These are phyloP conservation scores for Erebia epiphron DNA, from an alignment of 2,888 invertebrate genomes.

Conservation along the genomic window DNA sequence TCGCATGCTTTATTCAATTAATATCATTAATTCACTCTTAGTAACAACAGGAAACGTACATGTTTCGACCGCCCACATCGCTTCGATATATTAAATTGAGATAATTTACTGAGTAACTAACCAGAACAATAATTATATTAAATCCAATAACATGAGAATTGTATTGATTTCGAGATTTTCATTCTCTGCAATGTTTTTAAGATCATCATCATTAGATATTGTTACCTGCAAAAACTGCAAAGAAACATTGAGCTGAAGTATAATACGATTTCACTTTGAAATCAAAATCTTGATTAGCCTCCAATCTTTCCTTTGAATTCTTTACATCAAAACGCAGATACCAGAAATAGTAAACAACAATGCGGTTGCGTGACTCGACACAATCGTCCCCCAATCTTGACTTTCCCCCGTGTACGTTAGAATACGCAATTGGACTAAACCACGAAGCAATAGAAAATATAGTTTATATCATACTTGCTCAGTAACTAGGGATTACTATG, in stretches of 20 bases:
- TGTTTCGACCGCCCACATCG: not conserved
- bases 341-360: slow-evolving; percentile 14
- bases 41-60: not conserved
- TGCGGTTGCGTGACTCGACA: slow-evolving; percentile 20
- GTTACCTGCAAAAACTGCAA: not conserved
- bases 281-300: slow-evolving; percentile 10
- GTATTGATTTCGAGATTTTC: not conserved
- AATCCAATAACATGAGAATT: not conserved
- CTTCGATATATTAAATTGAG: not conserved
- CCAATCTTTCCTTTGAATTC: slow-evolving; percentile 15
- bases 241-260: not conserved
- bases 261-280: slow-evolving; percentile 2
- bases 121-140: not conserved
- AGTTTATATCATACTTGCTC: no score
- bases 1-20: not conserved
- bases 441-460: slow-evolving; percentile 17
- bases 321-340: slow-evolving; percentile 13
- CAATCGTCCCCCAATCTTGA: slow-evolving; percentile 23
- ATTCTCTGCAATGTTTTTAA: no score
- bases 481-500: no score
- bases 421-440: slow-evolving; percentile 17
- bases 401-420: slow-evolving; percentile 16
- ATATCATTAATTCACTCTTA: not conserved
- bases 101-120: not conserved
- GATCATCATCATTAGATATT: not conserved